phyloP scores from a whole-genome alignment of 2,888 invertebrate species.

The Tiliacea aurago region DNA sequence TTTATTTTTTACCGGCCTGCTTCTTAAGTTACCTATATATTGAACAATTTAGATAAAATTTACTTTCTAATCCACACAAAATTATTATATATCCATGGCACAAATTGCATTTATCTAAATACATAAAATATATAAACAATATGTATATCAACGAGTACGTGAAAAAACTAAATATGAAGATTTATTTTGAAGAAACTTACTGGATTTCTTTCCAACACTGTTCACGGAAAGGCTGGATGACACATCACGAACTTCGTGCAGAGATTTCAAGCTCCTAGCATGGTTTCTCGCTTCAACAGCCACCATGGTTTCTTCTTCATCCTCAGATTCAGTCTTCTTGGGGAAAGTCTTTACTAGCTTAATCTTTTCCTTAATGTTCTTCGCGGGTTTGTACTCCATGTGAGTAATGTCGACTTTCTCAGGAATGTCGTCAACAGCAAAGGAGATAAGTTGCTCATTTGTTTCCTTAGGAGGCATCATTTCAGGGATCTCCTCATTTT shows the following conservation, averaged over 20 bases:
- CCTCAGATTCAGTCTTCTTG: constrained; percentile 86
- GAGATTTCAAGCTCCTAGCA: constrained; percentile 82
- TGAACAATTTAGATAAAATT: too few relatives aligned
- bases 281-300: constrained; percentile 91
- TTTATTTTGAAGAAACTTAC: constrained; percentile 71
- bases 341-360: constrained; percentile 89
- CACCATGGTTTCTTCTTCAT: constrained; percentile 91
- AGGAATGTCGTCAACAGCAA: constrained; percentile 87
- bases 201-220: constrained; percentile 89
- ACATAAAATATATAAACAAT: too few relatives aligned
- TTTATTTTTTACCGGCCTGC: too few relatives aligned
- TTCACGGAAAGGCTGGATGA: constrained; percentile 91
- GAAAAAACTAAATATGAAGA: too few relatives aligned
- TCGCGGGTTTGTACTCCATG: constrained; percentile 83
- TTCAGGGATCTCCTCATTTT: constrained; percentile 79
- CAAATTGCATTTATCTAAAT: too few relatives aligned
- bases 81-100: too few relatives aligned
- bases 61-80: too few relatives aligned
- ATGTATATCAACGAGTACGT: too few relatives aligned
- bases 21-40: too few relatives aligned
- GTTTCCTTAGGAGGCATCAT: constrained; percentile 84
- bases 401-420: constrained; percentile 83
- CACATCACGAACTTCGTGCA: constrained; percentile 87
- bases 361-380: constrained; percentile 89
- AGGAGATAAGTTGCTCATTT: constrained; percentile 89